Evolutionary conservation across 2,888 invertebrate species (phyloP).

Genomic region (Chaetogeoica ovagalla): DNA sequence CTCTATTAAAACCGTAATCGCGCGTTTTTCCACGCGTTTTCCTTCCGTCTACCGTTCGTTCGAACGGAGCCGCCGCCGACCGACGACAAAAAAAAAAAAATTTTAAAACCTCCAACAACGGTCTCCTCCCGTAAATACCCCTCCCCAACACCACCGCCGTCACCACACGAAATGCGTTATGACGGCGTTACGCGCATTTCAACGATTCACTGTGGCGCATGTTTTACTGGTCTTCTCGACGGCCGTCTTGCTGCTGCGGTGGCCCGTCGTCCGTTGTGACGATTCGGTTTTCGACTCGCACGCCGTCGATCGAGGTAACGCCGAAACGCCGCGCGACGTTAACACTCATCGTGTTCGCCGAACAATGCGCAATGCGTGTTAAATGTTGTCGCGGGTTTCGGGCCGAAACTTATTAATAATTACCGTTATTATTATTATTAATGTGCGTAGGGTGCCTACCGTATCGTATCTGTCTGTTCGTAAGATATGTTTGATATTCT

Average conservation of each 20-base stretch:
- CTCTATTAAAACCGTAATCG: too few species aligned
- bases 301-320: constrained; percentile 45
- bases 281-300: constrained; percentile 21
- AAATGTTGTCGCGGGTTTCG: too few species aligned
- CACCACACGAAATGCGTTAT: constrained; percentile 36
- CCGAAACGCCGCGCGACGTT: not conserved
- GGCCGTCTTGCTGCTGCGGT: not conserved
- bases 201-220: not conserved
- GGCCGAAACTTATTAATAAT: too few species aligned
- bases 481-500: constrained; percentile 53
- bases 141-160: too few species aligned
- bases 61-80: not conserved
- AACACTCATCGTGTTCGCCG: too few species aligned
- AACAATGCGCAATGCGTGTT: too few species aligned
- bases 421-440: too few species aligned
- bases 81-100: not conserved
- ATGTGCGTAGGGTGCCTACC: not conserved
- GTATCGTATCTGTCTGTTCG: constrained; percentile 24
- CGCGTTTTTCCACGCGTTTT: not conserved
- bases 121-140: not conserved
- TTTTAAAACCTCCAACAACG: not conserved
- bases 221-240: not conserved
- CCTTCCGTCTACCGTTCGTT: too few species aligned
- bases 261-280: not conserved
- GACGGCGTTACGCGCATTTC: constrained; percentile 3